Conservation (phyloP, 37 sponge, comb jelly and placozoan species). For the Halisarca cf. caerulea region DNA sequence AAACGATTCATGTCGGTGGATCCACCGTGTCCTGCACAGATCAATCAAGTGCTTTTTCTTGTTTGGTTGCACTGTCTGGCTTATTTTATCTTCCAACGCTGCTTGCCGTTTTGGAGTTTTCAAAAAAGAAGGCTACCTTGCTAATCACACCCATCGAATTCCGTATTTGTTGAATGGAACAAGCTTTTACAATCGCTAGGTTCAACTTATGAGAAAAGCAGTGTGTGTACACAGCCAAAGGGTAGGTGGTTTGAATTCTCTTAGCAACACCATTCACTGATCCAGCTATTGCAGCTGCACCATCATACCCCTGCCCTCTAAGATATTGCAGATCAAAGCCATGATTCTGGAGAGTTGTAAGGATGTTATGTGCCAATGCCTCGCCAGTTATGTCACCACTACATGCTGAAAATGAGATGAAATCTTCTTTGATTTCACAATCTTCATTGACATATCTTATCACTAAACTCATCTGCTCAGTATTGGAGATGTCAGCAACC, state of each 20-base stretch:
- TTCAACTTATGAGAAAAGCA: slow-evolving; percentile 16
- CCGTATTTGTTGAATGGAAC: not conserved
- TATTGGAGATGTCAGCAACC: not conserved
- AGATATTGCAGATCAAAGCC: not conserved
- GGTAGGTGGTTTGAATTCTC: not conserved
- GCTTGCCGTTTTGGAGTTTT: not conserved
- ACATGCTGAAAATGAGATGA: not conserved
- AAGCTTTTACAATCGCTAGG: slow-evolving; percentile 13
- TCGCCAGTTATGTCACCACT: not conserved
- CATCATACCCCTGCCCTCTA: slow-evolving; percentile 30
- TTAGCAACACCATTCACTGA: not conserved
- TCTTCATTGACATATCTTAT: not conserved
- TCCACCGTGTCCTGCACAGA: not conserved
- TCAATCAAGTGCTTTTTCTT: not conserved
- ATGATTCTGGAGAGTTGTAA: not conserved
- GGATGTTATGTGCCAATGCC: not conserved
- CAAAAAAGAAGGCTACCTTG: not conserved
- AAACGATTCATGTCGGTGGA: not conserved
- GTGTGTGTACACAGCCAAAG: slow-evolving; percentile 17
- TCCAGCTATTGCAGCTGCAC: slow-evolving; percentile 12
- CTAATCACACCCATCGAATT: not conserved
- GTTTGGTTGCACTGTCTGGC: not conserved
- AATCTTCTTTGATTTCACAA: not conserved
- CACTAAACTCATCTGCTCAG: not conserved
- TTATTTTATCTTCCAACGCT: not conserved